Percentiles rank a stretch among this genome's conserved stretches.
These are phyloP conservation scores for Sebastes minor DNA, from an alignment of 2,797 vertebrate genomes.

Conservation along the genomic window DNA sequence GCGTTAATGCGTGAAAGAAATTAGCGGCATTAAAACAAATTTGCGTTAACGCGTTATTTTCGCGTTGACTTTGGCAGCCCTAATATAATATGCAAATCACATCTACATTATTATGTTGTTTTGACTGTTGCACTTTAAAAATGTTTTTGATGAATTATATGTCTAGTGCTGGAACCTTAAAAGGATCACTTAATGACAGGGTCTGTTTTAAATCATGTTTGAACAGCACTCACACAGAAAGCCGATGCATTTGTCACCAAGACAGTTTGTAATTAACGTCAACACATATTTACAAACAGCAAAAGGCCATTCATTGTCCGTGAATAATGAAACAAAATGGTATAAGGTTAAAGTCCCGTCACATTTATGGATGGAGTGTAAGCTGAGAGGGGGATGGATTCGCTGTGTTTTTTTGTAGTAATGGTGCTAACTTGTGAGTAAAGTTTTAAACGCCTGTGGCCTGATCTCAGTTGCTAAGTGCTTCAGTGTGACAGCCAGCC, in stretches of 20 bases:
- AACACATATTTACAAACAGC: background rate
- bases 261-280: conserved; percentile 25
- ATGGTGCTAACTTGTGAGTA: conserved; percentile 2
- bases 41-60: too few species aligned
- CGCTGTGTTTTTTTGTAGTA: background rate
- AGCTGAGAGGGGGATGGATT: background rate
- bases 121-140: too few species aligned
- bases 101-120: too few species aligned
- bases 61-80: too few species aligned
- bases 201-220: background rate
- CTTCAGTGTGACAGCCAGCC: conserved; percentile 26
- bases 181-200: background rate
- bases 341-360: conserved; percentile 13
- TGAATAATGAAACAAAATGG: background rate
- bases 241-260: conserved; percentile 16
- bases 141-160: background rate
- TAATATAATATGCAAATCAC: too few species aligned
- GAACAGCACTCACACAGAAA: background rate
- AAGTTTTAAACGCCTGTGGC: background rate
- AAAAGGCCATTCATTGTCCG: conserved; percentile 3
- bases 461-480: background rate
- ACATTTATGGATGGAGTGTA: conserved; percentile 3
- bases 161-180: background rate
- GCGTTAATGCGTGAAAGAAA: too few species aligned
- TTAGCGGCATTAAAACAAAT: too few species aligned